These are phyloP conservation scores for Autographa pulchrina DNA, from an alignment of 2,888 invertebrate species.

Conservation along the genomic window DNA sequence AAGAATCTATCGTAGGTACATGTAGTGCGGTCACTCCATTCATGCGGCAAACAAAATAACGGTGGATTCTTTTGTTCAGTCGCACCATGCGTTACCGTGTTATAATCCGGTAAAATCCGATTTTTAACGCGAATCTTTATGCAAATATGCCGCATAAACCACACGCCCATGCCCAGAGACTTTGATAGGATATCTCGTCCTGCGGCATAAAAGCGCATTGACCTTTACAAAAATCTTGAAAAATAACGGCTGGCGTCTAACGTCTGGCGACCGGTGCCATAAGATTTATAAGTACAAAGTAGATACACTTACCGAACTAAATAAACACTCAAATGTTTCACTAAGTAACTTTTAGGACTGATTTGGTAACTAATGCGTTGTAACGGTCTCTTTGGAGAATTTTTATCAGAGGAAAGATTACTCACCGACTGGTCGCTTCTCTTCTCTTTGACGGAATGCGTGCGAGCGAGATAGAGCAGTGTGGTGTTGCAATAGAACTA, in stretches of 20 bases:
- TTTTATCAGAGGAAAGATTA: constrained; percentile 71
- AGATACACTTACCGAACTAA: constrained; percentile 56
- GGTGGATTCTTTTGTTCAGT: constrained; percentile 66
- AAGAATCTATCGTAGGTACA: constrained; percentile 64
- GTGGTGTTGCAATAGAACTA: constrained; percentile 55
- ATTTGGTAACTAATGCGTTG: constrained; percentile 32
- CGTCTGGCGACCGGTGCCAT: constrained; percentile 59
- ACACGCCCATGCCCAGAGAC: constrained; percentile 68
- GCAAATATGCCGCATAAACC: constrained; percentile 67
- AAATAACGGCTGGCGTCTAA: constrained; percentile 82
- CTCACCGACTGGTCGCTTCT: constrained; percentile 79
- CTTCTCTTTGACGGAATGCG: constrained; percentile 79
- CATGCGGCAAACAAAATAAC: constrained; percentile 74
- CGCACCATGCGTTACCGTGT: constrained; percentile 40
- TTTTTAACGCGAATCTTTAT: constrained; percentile 59
- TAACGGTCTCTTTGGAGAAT: constrained; percentile 30
- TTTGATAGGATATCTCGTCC: constrained; percentile 65
- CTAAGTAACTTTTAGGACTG: constrained; percentile 32
- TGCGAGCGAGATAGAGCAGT: constrained; percentile 64
- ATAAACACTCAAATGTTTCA: constrained; percentile 33
- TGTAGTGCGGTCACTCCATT: constrained; percentile 68
- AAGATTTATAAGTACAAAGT: constrained; percentile 32
- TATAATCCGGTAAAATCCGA: constrained; percentile 62
- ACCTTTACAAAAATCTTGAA: constrained; percentile 84
- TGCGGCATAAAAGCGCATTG: constrained; percentile 79